Conservation (phyloP, 2,797 vertebrate species). For the Platyrinchus mystaceus region DNA sequence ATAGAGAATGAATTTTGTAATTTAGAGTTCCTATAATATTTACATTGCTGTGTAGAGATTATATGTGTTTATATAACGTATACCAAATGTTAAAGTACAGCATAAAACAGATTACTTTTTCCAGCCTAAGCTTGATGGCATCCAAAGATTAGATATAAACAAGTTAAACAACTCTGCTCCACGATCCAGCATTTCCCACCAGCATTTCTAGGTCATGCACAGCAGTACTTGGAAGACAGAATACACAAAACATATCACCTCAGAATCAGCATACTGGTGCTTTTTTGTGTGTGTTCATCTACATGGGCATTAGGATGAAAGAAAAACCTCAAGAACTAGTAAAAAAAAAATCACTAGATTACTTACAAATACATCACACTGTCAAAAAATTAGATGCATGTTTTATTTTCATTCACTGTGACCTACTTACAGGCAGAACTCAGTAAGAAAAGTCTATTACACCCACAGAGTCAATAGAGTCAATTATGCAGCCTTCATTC, state of each 20-base stretch:
- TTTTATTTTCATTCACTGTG: constrained; percentile 57
- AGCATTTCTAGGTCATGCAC: constrained; percentile 63
- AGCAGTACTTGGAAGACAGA: constrained; percentile 22
- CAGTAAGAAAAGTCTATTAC: constrained; percentile 17
- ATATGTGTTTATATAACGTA: constrained; percentile 24
- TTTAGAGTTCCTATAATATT: neutral
- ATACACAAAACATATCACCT: neutral
- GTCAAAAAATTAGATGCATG: neutral
- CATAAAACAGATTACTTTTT: constrained; percentile 56
- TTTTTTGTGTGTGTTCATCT: neutral
- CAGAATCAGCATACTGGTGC: neutral
- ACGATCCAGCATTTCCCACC: neutral
- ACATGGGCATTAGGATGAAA: neutral
- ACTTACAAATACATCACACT: neutral
- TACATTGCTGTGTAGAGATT: constrained; percentile 5
- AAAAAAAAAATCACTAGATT: neutral
- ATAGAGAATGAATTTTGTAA: neutral
- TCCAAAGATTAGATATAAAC: constrained; percentile 53
- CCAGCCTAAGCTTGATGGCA: constrained; percentile 44
- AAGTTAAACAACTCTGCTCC: constrained; percentile 45
- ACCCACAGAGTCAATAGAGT: constrained; percentile 33
- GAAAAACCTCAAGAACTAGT: neutral
- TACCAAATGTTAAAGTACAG: constrained; percentile 40
- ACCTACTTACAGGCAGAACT: constrained; percentile 58
- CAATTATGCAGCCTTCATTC: constrained; percentile 34